Percentiles rank a stretch among this genome's conserved stretches.
phyloP scores from a whole-genome alignment of 2,113 vertebrate genomes.

The Xiphias gladius region DNA sequence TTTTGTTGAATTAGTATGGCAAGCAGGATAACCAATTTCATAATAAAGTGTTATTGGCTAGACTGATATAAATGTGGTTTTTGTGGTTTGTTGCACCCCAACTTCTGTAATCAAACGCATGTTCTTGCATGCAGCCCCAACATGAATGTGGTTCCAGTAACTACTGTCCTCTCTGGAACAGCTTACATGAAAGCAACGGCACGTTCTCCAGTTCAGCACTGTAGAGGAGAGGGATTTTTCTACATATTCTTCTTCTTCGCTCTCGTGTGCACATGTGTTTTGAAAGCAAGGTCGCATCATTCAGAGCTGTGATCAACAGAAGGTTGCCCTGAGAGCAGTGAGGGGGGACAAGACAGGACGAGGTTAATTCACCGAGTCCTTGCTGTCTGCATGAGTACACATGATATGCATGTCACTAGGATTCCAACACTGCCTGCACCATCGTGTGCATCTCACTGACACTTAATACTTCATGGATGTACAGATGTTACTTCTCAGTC shows the following conservation, averaged over 20 bases:
- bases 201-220: background rate
- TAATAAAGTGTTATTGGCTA: no score
- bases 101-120: background rate
- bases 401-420: slow-evolving; percentile 56
- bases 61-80: no score
- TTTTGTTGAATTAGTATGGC: background rate
- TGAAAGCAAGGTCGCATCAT: slow-evolving; percentile 30
- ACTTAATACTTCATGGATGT: slow-evolving; percentile 61
- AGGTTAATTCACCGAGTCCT: slow-evolving; percentile 58
- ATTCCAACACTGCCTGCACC: slow-evolving; percentile 51
- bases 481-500: slow-evolving; percentile 65
- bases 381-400: slow-evolving; percentile 54
- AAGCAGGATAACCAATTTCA: no score
- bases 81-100: no score
- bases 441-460: slow-evolving; percentile 54
- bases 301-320: slow-evolving; percentile 31
- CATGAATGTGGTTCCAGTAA: background rate
- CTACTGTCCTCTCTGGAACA: background rate
- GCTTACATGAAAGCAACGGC: background rate
- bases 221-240: background rate
- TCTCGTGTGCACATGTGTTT: background rate
- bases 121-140: background rate
- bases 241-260: background rate
- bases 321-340: slow-evolving; percentile 9
- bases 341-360: slow-evolving; percentile 15